phyloP scores from a whole-genome alignment of 2,797 vertebrate species.

The Schizothorax lantsangensis region DNA sequence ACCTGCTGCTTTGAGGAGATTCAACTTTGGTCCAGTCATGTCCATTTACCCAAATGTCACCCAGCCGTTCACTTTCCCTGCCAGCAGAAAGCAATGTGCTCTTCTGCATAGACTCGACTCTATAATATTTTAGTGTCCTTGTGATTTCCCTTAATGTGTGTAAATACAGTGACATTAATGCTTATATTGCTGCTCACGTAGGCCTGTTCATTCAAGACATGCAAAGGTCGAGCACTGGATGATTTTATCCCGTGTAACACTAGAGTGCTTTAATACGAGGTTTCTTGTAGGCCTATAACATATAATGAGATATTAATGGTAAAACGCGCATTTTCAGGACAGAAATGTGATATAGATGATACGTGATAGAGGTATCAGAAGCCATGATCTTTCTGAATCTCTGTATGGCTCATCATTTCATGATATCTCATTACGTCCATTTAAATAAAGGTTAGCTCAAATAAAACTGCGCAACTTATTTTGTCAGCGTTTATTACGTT shows the following conservation, averaged over 20 bases:
- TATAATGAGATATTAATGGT: slow-evolving; percentile 55
- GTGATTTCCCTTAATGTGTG: slow-evolving; percentile 6
- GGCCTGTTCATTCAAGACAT: slow-evolving; percentile 66
- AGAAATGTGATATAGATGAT: not conserved
- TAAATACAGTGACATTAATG: slow-evolving; percentile 15
- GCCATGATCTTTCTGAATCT: slow-evolving; percentile 17
- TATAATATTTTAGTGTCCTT: not conserved
- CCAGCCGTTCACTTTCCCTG: not conserved
- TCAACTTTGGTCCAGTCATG: slow-evolving; percentile 20
- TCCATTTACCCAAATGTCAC: slow-evolving; percentile 22
- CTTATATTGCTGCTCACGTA: not conserved
- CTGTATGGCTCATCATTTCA: slow-evolving; percentile 24
- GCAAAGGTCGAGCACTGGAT: slow-evolving; percentile 68
- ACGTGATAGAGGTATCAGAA: slow-evolving; percentile 21
- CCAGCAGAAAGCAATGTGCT: not conserved
- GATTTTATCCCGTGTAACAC: slow-evolving; percentile 62
- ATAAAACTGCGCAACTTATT: slow-evolving; percentile 46
- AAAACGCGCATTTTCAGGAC: slow-evolving; percentile 38
- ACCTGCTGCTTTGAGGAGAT: slow-evolving; percentile 45
- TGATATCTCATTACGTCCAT: slow-evolving; percentile 54
- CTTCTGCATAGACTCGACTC: not conserved
- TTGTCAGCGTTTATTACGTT: slow-evolving; percentile 22
- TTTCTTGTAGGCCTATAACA: slow-evolving; percentile 60
- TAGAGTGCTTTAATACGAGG: slow-evolving; percentile 61
- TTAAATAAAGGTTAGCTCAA: slow-evolving; percentile 37